Evolutionary conservation across 1,140 invertebrate species (phyloP).

Genomic region (Zaprionus nigranus): DNA sequence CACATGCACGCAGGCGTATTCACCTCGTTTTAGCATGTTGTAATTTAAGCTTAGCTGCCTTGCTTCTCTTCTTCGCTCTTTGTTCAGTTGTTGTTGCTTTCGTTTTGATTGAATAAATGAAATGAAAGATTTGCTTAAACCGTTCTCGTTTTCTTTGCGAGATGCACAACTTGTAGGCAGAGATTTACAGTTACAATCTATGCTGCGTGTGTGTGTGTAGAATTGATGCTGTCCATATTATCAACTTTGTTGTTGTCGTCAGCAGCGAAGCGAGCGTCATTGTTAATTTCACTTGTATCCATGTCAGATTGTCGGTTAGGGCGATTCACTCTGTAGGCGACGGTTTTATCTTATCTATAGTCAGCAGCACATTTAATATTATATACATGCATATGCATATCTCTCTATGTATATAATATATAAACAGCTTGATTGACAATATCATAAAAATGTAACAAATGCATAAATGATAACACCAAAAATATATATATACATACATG

Average conservation of each 20-base stretch:
- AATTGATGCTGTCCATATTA: constrained; percentile 25
- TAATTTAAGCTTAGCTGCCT: constrained; percentile 43
- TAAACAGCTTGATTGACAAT: background rate
- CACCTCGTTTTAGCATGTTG: constrained; percentile 49
- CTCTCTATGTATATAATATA: background rate
- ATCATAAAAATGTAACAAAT: constrained; percentile 7
- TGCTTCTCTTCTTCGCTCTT: constrained; percentile 7
- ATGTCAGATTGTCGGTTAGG: constrained; percentile 39
- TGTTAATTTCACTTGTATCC: constrained; percentile 57
- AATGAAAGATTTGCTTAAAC: constrained; percentile 47
- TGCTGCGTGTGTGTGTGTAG: constrained; percentile 10
- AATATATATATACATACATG: no score
- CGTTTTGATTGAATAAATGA: constrained; percentile 60
- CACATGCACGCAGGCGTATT: constrained; percentile 12
- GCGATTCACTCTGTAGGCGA: constrained; percentile 26
- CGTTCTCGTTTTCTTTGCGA: constrained; percentile 36
- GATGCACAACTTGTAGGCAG: constrained; percentile 25
- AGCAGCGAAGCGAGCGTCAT: constrained; percentile 28
- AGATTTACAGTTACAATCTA: constrained; percentile 42
- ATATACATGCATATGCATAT: background rate
- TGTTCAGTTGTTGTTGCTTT: constrained; percentile 19
- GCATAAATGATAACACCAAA: background rate
- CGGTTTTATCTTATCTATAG: constrained; percentile 43
- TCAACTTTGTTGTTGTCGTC: constrained; percentile 17
- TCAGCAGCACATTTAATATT: constrained; percentile 3